Percentiles rank a stretch among this genome's conserved stretches.
Conservation (phyloP, 2,797 vertebrate genomes). For the Haliaeetus albicilla region DNA sequence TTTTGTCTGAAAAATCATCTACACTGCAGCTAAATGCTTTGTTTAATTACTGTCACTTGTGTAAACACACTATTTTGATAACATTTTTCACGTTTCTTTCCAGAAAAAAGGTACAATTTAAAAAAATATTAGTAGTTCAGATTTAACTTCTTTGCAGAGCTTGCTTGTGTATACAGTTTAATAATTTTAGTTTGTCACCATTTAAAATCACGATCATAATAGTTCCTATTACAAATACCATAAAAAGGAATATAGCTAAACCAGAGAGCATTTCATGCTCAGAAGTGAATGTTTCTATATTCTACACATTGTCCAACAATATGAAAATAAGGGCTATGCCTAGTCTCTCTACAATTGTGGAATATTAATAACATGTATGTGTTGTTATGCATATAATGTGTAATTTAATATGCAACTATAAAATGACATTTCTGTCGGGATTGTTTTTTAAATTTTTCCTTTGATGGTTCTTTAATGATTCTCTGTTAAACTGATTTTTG, state of each 20-base stretch:
- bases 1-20: not conserved
- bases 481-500: not conserved
- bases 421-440: not conserved
- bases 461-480: not conserved
- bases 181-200: not conserved
- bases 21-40: not conserved
- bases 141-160: not conserved
- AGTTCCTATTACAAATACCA: not conserved
- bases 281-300: not conserved
- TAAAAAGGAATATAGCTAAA: not conserved
- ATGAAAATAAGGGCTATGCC: not conserved
- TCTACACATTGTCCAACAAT: not conserved
- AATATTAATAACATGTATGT: not conserved
- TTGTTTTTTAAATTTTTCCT: not conserved
- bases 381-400: not conserved
- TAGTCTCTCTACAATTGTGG: not conserved
- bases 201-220: not conserved
- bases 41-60: not conserved
- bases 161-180: not conserved
- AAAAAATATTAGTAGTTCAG: not conserved
- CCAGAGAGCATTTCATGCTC: not conserved
- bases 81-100: not conserved
- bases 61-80: not conserved
- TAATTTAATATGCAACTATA: not conserved
- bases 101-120: not conserved